phyloP scores from a whole-genome alignment of 2,888 invertebrate species.

The Sisyra terminalis region DNA sequence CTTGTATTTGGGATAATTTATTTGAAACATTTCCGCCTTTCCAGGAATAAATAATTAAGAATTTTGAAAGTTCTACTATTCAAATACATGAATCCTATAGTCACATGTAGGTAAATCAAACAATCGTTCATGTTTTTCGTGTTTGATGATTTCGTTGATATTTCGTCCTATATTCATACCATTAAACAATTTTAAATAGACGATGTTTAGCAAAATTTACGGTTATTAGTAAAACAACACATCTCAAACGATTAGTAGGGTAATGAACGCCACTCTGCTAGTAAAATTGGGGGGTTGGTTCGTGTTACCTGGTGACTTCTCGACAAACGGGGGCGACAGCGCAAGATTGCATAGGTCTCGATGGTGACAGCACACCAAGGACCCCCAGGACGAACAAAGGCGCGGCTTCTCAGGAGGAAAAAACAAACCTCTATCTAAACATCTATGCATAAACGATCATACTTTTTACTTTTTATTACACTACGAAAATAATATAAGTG shows the following conservation, averaged over 20 bases:
- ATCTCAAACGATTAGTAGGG: too few species aligned
- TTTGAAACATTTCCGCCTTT: too few species aligned
- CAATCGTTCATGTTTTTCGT: not conserved
- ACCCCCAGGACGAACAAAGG: constrained; percentile 21
- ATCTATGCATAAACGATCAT: constrained; percentile 16
- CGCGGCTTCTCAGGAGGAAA: constrained; percentile 43
- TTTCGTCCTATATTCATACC: not conserved
- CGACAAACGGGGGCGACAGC: too few species aligned
- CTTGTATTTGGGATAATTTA: too few species aligned
- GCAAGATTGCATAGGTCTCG: constrained; percentile 38
- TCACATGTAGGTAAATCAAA: not conserved
- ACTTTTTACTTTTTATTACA: not conserved
- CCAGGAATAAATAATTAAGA: too few species aligned
- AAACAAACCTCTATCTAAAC: constrained; percentile 24
- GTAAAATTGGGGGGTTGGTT: not conserved
- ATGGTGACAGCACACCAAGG: constrained; percentile 33
- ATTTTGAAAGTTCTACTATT: too few species aligned
- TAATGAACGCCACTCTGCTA: not conserved
- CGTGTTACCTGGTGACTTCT: not conserved
- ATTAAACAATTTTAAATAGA: not conserved
- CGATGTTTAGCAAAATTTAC: not conserved
- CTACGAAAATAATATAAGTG: not conserved
- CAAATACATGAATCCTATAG: too few species aligned
- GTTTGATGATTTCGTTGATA: not conserved
- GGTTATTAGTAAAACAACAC: too few species aligned